Conservation (phyloP, 2,113 vertebrate species). For the Anhinga anhinga region DNA sequence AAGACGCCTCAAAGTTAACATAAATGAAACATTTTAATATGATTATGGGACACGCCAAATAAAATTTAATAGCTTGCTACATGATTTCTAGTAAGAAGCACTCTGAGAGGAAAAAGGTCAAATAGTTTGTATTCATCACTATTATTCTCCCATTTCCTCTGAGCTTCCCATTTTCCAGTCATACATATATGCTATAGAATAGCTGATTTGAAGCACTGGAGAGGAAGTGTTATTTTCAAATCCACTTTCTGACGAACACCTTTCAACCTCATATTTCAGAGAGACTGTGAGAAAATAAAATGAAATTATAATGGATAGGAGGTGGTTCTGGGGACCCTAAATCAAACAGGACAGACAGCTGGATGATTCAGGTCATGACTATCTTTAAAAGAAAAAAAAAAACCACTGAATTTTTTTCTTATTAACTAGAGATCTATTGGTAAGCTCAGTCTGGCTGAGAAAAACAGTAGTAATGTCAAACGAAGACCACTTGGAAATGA, state of each 20-base stretch:
- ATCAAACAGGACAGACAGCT: slow-evolving; percentile 23
- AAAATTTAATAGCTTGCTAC: slow-evolving; percentile 62
- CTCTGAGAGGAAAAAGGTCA: slow-evolving; percentile 56
- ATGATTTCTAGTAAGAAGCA: slow-evolving; percentile 35
- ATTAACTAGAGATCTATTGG: background rate
- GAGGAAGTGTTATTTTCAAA: slow-evolving; percentile 59
- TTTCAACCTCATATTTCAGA: slow-evolving; percentile 50
- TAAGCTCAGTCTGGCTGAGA: background rate
- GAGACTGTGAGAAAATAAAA: slow-evolving; percentile 42
- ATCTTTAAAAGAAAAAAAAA: background rate
- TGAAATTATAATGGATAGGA: background rate
- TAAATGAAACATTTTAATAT: slow-evolving; percentile 54
- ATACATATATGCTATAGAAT: slow-evolving; percentile 5
- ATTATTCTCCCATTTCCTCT: slow-evolving; percentile 45
- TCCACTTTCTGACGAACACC: slow-evolving; percentile 60
- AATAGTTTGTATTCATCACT: slow-evolving; percentile 50
- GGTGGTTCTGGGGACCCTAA: background rate
- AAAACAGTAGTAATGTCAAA: background rate
- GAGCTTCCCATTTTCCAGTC: slow-evolving; percentile 59
- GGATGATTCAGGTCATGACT: background rate
- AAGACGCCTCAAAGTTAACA: slow-evolving; percentile 49
- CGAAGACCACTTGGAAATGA: background rate
- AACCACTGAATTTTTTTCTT: background rate
- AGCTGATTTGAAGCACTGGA: slow-evolving; percentile 47
- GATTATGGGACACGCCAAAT: slow-evolving; percentile 36